Conservation (phyloP, 2,797 vertebrate species). For the Salmo trutta region DNA sequence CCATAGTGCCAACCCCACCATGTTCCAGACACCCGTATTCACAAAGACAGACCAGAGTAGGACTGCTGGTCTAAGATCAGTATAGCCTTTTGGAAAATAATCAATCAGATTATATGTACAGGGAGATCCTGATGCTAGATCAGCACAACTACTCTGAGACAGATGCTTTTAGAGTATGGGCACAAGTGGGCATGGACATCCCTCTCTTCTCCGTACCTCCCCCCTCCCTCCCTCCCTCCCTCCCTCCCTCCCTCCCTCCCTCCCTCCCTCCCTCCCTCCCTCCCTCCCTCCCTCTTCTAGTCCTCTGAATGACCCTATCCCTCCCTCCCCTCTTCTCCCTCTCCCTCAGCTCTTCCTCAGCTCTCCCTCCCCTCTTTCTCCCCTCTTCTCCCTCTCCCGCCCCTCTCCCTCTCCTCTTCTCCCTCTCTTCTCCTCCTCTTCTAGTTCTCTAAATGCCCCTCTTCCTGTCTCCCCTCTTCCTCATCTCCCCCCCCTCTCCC, state of each 20-base stretch:
- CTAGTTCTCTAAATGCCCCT: neutral
- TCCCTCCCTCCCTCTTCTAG: too few relatives aligned
- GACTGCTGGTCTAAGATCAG: too few relatives aligned
- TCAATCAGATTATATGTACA: too few relatives aligned
- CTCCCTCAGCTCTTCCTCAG: constrained; percentile 21
- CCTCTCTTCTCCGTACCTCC: neutral
- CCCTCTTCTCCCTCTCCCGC: neutral
- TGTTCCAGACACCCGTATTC: neutral
- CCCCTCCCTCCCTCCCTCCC: neutral
- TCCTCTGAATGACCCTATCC: too few relatives aligned
- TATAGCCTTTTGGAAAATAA: too few relatives aligned
- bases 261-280: constrained; percentile 12
- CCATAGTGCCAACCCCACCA: neutral
- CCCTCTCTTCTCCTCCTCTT: constrained; percentile 1
- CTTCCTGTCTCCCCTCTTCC: too few relatives aligned
- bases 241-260: too few relatives aligned
- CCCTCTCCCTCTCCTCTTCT: neutral
- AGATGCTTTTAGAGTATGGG: too few relatives aligned
- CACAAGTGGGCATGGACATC: neutral
- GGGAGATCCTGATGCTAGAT: too few relatives aligned
- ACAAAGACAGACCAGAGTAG: too few relatives aligned
- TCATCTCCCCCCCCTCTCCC: too few relatives aligned
- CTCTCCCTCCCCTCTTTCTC: neutral
- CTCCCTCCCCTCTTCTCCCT: constrained; percentile 6
- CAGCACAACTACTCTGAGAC: too few relatives aligned